These are phyloP conservation scores for Apostichopus japonicus DNA, from an alignment of 35 echinoderm and acorn worm species.

Conservation along the genomic window DNA sequence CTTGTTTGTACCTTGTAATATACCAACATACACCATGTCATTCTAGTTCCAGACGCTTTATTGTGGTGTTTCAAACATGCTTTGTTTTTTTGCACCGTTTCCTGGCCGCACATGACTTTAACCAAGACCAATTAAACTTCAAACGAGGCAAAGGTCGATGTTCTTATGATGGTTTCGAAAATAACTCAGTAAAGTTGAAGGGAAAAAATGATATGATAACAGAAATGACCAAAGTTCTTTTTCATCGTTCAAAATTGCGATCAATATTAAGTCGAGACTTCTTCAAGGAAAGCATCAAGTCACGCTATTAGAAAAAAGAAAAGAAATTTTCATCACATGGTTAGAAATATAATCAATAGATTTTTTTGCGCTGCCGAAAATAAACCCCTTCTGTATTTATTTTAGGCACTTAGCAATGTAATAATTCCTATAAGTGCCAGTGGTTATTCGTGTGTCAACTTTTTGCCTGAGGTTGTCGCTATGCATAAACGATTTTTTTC, in stretches of 20 bases:
- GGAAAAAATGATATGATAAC: too few relatives aligned
- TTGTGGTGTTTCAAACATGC: too few relatives aligned
- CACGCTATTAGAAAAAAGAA: not conserved
- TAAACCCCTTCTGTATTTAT: not conserved
- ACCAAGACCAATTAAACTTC: not conserved
- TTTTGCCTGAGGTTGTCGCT: not conserved
- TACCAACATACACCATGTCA: too few relatives aligned
- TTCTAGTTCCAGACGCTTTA: too few relatives aligned
- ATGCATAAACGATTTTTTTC: not conserved
- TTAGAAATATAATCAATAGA: not conserved
- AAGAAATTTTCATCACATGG: not conserved
- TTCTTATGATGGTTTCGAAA: not conserved
- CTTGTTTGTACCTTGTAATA: too few relatives aligned
- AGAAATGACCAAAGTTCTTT: too few relatives aligned
- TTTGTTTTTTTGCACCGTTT: too few relatives aligned
- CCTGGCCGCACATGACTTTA: not conserved
- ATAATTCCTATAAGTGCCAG: not conserved
- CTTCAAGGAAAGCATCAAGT: not conserved
- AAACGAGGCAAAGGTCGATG: not conserved
- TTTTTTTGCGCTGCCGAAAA: not conserved
- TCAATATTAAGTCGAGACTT: not conserved
- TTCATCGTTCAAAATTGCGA: not conserved
- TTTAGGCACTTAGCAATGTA: not conserved
- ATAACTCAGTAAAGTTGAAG: too few relatives aligned
- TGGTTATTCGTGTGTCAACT: not conserved